Conservation (phyloP, 2,888 invertebrate genomes). For the Agriopis leucophaearia region DNA sequence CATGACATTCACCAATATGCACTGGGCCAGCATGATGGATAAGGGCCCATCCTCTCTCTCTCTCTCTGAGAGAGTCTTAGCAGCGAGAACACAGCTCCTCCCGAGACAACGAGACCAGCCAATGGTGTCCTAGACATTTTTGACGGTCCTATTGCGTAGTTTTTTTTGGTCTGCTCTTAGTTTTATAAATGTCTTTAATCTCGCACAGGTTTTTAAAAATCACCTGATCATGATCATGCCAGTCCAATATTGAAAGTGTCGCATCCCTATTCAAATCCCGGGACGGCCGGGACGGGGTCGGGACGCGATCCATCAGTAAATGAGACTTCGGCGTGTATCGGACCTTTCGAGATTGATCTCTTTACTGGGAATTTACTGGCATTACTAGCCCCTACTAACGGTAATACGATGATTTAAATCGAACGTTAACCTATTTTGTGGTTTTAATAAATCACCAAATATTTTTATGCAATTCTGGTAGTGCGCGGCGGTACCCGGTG, state of each 20-base stretch:
- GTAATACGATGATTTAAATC: conserved; percentile 10
- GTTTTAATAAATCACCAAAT: neutral
- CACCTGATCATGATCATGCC: conserved; percentile 10
- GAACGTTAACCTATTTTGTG: neutral
- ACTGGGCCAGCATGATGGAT: too few species aligned
- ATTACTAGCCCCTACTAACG: conserved; percentile 45
- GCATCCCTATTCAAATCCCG: conserved; percentile 43
- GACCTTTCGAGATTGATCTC: conserved; percentile 64
- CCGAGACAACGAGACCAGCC: too few species aligned
- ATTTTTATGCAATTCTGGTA: too few species aligned
- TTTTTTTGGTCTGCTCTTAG: neutral
- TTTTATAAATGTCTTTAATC: neutral
- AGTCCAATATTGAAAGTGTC: conserved; percentile 26
- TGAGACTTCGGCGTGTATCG: conserved; percentile 61
- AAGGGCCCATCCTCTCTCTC: too few species aligned
- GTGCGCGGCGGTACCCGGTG: too few species aligned
- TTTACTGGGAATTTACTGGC: conserved; percentile 56
- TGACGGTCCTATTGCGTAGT: too few species aligned
- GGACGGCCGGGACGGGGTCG: conserved; percentile 11
- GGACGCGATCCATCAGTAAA: conserved; percentile 61
- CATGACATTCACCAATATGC: too few species aligned
- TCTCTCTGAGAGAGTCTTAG: too few species aligned
- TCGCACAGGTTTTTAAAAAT: conserved; percentile 6
- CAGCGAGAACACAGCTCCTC: too few species aligned
- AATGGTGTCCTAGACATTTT: too few species aligned